Percentiles rank a stretch among this genome's conserved stretches.
Evolutionary conservation across 2,888 invertebrate species (phyloP).

Genomic region (Pantelozetes paolii): DNA sequence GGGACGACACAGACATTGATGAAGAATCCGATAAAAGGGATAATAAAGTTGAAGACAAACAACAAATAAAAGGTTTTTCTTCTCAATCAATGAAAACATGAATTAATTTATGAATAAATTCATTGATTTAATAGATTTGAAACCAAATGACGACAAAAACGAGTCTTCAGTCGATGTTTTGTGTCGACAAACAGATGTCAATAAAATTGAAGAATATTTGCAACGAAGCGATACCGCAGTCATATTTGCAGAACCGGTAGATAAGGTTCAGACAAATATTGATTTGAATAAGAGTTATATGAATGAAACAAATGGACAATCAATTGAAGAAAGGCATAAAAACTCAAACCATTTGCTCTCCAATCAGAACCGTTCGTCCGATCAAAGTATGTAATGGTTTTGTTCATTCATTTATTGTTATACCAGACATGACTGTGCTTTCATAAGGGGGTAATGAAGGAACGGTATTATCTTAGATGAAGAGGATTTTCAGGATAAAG

Average conservation of each 20-base stretch:
- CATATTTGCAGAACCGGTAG: conserved; percentile 57
- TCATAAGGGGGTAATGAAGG: too few species aligned
- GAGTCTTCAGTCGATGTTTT: not conserved
- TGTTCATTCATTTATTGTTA: not conserved
- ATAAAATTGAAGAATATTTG: conserved; percentile 56
- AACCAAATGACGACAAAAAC: not conserved
- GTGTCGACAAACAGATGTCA: conserved; percentile 49
- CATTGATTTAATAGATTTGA: not conserved
- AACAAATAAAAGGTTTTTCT: not conserved
- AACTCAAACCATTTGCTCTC: not conserved
- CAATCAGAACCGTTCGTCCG: not conserved
- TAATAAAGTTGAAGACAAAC: not conserved
- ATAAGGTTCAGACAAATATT: conserved; percentile 47
- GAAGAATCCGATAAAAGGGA: not conserved
- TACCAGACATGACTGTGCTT: too few species aligned
- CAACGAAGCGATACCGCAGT: conserved; percentile 58
- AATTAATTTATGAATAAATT: not conserved
- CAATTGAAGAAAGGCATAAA: not conserved
- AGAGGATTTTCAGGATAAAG: too few species aligned
- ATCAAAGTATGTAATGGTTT: conserved; percentile 17
- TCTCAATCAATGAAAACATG: not conserved
- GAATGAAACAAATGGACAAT: conserved; percentile 13
- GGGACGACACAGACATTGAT: conserved; percentile 21
- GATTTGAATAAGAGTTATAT: not conserved
- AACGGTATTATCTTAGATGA: too few species aligned